Evolutionary conservation across 1,140 invertebrate genomes (phyloP), one percentile per base, ranked within the genome.

Genomic region (Bradynema listronoti): DNA sequence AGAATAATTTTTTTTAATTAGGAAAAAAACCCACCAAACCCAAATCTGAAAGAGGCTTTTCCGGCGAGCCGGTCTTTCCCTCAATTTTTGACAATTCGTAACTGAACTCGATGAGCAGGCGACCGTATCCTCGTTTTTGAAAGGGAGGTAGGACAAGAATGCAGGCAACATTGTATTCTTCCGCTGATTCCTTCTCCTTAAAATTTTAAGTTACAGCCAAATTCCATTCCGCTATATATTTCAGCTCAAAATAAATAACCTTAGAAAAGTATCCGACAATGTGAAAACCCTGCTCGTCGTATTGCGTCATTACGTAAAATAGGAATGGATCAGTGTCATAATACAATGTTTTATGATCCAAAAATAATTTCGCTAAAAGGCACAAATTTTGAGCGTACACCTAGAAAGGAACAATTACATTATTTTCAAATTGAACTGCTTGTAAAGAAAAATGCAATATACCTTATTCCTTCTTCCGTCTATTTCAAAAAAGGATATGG

Each of bases 181-280:
- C 91, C 0, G 90, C 88, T n/a, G 92, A 97, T 80, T 97, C 92
- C 79, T 98, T 98, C 78, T 99, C 95, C 81, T 84, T 65, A 30
- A 75, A 72, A n/a, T n/a, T n/a, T n/a, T n/a, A n/a, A n/a, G n/a
- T n/a, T n/a, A n/a, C n/a, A n/a, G n/a, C n/a, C n/a, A n/a, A n/a
- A n/a, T n/a, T n/a, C n/a, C n/a, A n/a, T n/a, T n/a, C n/a, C n/a
- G n/a, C n/a, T n/a, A 56, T 60, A 9, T 54, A 27, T 56, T 9
- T 58, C 16, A 11, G 9, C 33, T 19, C 16, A 56, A 9, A n/a
- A 58, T 22, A 30, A 30, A 49, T 5, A 62, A 73, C 82, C 81
- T 99, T 99, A 1, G 92, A 97, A 82, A 99, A 99, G 81, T 98
- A 99, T 4, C 95, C 95, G 3, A 99, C 93, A 78, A 99, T 94